phyloP scores from a whole-genome alignment of 2,797 vertebrate species.

The Margarornis squamiger region DNA sequence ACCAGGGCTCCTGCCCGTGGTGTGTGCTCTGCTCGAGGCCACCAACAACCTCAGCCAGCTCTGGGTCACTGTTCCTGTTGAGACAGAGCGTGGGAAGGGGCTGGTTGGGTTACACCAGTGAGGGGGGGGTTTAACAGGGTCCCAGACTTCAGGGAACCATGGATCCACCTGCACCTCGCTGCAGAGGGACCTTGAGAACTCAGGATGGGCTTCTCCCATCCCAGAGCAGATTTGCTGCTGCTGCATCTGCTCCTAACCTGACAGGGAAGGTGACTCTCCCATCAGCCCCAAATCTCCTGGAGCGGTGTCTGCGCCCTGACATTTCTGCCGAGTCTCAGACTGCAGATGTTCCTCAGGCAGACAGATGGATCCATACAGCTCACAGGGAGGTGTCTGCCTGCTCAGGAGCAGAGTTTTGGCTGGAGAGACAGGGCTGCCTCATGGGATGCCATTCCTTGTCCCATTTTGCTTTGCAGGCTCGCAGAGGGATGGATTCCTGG shows the following conservation, averaged over 20 bases:
- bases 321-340: not conserved
- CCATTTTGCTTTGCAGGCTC: conserved; percentile 78
- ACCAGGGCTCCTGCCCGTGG: fast-evolving
- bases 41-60: fast-evolving
- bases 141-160: not conserved
- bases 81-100: fast-evolving
- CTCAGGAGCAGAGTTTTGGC: not conserved
- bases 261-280: not conserved
- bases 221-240: not conserved
- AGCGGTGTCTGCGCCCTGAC: fast-evolving
- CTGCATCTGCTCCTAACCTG: not conserved
- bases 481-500: conserved; percentile 83
- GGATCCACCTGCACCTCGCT: fast-evolving
- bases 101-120: not conserved
- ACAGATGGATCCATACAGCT: not conserved
- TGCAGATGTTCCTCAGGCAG: not conserved
- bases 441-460: not conserved
- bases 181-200: not conserved
- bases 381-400: not conserved
- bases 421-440: not conserved
- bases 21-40: not conserved
- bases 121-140: fast-evolving
- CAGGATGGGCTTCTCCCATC: not conserved
- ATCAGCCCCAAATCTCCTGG: not conserved
- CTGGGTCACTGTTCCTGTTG: not conserved